phyloP scores from a whole-genome alignment of 2,113 vertebrate genomes.

The Hyaena hyaena region DNA sequence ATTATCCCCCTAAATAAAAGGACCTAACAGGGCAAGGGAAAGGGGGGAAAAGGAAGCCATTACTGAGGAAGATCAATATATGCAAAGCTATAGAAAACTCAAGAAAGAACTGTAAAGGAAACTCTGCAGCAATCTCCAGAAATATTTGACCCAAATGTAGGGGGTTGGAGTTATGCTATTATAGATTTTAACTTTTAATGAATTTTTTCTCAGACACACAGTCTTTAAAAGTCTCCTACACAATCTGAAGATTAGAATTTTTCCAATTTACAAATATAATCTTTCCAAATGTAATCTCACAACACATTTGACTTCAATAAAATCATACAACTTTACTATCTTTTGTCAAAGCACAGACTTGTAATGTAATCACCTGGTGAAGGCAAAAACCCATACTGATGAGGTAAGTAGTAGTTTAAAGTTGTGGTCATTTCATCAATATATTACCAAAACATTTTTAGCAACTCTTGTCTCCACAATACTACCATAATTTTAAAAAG shows the following conservation, averaged over 20 bases:
- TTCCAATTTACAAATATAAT: constrained; percentile 56
- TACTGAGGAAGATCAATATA: constrained; percentile 38
- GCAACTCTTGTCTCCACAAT: constrained; percentile 54
- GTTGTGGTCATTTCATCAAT: constrained; percentile 42
- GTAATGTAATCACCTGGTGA: constrained; percentile 80
- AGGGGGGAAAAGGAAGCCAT: neutral
- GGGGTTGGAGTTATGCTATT: neutral
- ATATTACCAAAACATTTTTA: constrained; percentile 14
- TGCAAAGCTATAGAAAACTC: constrained; percentile 39
- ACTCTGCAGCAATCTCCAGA: constrained; percentile 37
- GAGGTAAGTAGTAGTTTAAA: constrained; percentile 46
- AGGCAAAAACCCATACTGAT: constrained; percentile 78
- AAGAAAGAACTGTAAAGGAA: constrained; percentile 46
- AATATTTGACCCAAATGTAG: neutral
- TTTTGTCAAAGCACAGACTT: constrained; percentile 52
- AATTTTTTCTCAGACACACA: neutral
- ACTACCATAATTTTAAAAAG: neutral
- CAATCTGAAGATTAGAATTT: constrained; percentile 31
- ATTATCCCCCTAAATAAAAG: constrained; percentile 44
- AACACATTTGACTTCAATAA: constrained; percentile 79
- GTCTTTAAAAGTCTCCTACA: constrained; percentile 24
- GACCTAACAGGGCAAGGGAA: neutral
- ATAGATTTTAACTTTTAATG: constrained; percentile 51
- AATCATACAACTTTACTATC: constrained; percentile 53
- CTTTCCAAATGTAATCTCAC: constrained; percentile 80